These are phyloP conservation scores for Nibea albiflora DNA, from an alignment of 2,113 vertebrate genomes.

Conservation along the genomic window DNA sequence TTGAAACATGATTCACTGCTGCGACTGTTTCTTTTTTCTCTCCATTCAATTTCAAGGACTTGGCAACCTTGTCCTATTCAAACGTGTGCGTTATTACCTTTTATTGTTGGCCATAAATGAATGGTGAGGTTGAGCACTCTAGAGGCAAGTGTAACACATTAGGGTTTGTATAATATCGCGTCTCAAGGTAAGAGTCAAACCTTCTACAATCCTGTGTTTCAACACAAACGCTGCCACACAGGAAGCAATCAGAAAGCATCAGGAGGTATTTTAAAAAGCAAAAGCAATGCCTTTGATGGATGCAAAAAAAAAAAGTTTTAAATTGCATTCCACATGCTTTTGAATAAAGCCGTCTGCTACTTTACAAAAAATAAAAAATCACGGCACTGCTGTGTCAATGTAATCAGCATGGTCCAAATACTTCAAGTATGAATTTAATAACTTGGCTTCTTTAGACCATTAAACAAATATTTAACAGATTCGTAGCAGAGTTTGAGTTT, in stretches of 20 bases:
- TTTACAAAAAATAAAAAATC: neutral
- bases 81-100: conserved; percentile 77
- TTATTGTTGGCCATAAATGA: conserved; percentile 80
- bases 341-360: conserved; percentile 6
- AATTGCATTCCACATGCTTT: conserved; percentile 11
- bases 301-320: conserved; percentile 2
- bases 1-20: conserved; percentile 77
- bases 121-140: conserved; percentile 69
- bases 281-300: conserved; percentile 4
- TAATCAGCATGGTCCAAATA: conserved; percentile 13
- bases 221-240: conserved; percentile 16
- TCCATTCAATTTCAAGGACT: conserved; percentile 82
- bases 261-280: conserved; percentile 34
- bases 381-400: neutral
- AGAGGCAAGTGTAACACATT: conserved; percentile 65
- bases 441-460: neutral
- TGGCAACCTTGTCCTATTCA: conserved; percentile 81
- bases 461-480: conserved; percentile 15
- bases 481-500: neutral
- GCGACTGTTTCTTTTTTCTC: conserved; percentile 39
- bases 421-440: neutral
- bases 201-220: conserved; percentile 40
- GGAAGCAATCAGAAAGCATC: conserved; percentile 30
- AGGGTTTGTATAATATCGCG: conserved; percentile 70
- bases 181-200: conserved; percentile 68